Percentiles rank a stretch among this genome's conserved stretches.
These are phyloP conservation scores for Amphilophus citrinellus DNA, from an alignment of 2,113 vertebrate species.

Conservation along the genomic window DNA sequence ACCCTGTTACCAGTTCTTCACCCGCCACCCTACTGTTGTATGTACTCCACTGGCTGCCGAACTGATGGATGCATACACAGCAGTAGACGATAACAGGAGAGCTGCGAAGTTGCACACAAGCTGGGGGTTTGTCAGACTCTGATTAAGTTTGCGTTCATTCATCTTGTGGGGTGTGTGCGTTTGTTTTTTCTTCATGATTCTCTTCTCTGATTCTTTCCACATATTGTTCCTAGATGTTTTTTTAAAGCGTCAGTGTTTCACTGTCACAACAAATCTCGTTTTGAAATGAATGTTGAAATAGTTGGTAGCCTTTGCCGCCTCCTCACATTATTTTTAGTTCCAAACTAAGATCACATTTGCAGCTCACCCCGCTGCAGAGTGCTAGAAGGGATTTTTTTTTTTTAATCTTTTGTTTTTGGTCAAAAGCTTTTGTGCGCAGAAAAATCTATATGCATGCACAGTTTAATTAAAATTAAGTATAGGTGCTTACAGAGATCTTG, in stretches of 20 bases:
- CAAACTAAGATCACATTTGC: neutral
- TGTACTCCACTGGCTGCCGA: constrained; percentile 12
- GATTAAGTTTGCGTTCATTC: constrained; percentile 51
- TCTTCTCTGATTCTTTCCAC: constrained; percentile 14
- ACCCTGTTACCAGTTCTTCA: constrained; percentile 10
- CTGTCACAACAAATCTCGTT: constrained; percentile 36
- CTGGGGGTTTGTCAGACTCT: constrained; percentile 32
- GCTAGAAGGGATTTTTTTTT: neutral
- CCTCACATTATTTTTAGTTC: constrained; percentile 11
- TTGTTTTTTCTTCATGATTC: constrained; percentile 36
- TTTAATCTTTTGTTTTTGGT: neutral
- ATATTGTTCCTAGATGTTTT: constrained; percentile 39
- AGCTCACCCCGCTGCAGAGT: neutral
- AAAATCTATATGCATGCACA: neutral
- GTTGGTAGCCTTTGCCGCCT: constrained; percentile 20
- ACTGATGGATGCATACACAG: constrained; percentile 36
- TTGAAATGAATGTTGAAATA: constrained; percentile 24
- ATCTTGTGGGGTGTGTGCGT: constrained; percentile 21
- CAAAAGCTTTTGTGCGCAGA: neutral
- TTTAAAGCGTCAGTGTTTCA: constrained; percentile 1
- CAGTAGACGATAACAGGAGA: constrained; percentile 41
- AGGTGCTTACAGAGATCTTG: neutral
- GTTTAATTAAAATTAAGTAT: constrained; percentile 1
- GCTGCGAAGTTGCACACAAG: constrained; percentile 39
- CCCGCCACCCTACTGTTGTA: neutral